Evolutionary conservation across 2,888 invertebrate genomes (phyloP), one percentile per base, ranked within the genome.

Genomic region (Pheosia gnoma): DNA sequence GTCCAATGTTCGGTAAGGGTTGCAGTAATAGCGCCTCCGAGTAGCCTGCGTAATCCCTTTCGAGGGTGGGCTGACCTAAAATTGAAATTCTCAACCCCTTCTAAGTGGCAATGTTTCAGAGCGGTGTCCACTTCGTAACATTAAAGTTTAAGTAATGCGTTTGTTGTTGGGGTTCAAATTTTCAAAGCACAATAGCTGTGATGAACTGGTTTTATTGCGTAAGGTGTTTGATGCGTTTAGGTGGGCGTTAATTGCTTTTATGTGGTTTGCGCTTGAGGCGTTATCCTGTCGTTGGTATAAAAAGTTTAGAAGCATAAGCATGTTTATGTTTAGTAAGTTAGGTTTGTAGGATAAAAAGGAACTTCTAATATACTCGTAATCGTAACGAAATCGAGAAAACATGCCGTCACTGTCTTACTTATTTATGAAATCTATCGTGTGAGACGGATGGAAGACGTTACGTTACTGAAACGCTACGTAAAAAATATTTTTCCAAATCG

Each of bases 11-110:
- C 83, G 84, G 80, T 79, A 83, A 80, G 82, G 82, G 75, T 75
- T 77, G 77, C 75, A 75, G 79, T 82, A 81, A 85, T 76, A 77
- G 77, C 72, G 71, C 74, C 77, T 73, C 65, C 11, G 74, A 75
- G 79, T 70, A 75, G 75, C 67, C 72, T 76, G 75, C 78, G 80
- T 84, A 84, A 85, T 82, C 83, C 83, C 76, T 77, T 80, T 72
- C 67, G 77, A 78, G 83, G 73, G 72, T 47, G 67, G 66, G 61
- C 78, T 82, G 82, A 85, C 84, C 85, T 85, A 81, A 84, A 87
- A 86, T 85, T 85, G 83, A 85, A 87, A 86, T 85, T 81, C 79
- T 74, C 82, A 79, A 75, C 74, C 80, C 80, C 75, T 77, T 70
- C 75, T 77, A 82, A 82, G 82, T 80, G 80, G 83, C 78, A 77